Conservation (phyloP, 2,113 vertebrate species). For the Oncorhynchus nerka region DNA sequence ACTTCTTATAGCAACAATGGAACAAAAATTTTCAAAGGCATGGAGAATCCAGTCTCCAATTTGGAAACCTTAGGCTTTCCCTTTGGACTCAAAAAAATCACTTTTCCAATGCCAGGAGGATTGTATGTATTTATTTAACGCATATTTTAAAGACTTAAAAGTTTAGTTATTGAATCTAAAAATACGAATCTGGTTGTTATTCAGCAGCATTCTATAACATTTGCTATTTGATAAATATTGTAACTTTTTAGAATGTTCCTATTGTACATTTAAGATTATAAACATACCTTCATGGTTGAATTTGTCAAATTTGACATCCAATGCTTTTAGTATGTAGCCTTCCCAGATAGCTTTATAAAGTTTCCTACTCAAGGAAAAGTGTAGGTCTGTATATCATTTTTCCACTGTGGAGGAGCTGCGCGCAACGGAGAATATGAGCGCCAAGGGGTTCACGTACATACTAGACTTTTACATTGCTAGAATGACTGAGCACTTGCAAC, state of each 20-base stretch:
- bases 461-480: background rate
- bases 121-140: too few species aligned
- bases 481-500: slow-evolving; percentile 6
- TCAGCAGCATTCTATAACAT: background rate
- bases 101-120: too few species aligned
- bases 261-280: too few species aligned
- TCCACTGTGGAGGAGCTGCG: background rate
- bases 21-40: too few species aligned
- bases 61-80: too few species aligned
- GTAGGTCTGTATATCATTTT: background rate
- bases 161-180: background rate
- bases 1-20: too few species aligned
- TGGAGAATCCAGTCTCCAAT: too few species aligned
- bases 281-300: background rate
- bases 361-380: background rate
- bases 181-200: background rate
- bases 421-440: background rate
- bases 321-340: background rate
- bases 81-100: too few species aligned
- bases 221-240: too few species aligned
- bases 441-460: background rate
- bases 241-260: too few species aligned
- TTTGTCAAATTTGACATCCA: background rate
- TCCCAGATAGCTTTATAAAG: background rate
- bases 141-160: too few species aligned